These are phyloP conservation scores for Pseudomugil gertrudae DNA, from an alignment of 2,797 vertebrate genomes.

Conservation along the genomic window DNA sequence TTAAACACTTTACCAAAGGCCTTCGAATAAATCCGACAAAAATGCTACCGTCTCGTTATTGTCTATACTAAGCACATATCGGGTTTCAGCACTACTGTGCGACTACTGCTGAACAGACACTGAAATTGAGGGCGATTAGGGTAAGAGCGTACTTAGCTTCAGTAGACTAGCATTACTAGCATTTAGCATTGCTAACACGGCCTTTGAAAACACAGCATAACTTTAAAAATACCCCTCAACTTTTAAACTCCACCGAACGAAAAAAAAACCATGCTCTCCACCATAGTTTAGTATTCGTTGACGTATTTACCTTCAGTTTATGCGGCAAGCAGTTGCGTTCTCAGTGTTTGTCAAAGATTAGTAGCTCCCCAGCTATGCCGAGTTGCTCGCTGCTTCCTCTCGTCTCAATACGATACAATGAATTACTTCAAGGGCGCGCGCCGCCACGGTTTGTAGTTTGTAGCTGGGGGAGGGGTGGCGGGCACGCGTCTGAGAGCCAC, in stretches of 20 bases:
- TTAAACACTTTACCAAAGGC: background rate
- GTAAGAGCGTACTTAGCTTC: constrained; percentile 51
- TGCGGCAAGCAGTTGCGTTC: constrained; percentile 47
- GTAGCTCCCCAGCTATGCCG: constrained; percentile 45
- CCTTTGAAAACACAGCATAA: constrained; percentile 51
- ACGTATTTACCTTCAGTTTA: constrained; percentile 80
- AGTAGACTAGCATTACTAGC: constrained; percentile 52
- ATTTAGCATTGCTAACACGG: constrained; percentile 35
- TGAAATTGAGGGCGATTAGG: constrained; percentile 46
- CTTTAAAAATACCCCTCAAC: constrained; percentile 46
- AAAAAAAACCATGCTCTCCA: fast-evolving
- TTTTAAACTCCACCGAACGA: background rate
- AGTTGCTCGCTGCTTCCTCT: constrained; percentile 48
- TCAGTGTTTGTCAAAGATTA: constrained; percentile 44
- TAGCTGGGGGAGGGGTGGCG: constrained; percentile 73
- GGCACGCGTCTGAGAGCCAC: constrained; percentile 79
- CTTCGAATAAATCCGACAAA: fast-evolving
- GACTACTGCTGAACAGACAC: constrained; percentile 68
- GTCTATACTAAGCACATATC: background rate
- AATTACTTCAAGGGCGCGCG: constrained; percentile 77
- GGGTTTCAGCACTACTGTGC: constrained; percentile 7
- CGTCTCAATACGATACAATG: constrained; percentile 75
- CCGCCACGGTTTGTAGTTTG: constrained; percentile 54
- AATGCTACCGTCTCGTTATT: fast-evolving
- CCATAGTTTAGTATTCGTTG: fast-evolving